Evolutionary conservation across 1,140 invertebrate species (phyloP).

Genomic region (Trichomalopsis sarcophagae): DNA sequence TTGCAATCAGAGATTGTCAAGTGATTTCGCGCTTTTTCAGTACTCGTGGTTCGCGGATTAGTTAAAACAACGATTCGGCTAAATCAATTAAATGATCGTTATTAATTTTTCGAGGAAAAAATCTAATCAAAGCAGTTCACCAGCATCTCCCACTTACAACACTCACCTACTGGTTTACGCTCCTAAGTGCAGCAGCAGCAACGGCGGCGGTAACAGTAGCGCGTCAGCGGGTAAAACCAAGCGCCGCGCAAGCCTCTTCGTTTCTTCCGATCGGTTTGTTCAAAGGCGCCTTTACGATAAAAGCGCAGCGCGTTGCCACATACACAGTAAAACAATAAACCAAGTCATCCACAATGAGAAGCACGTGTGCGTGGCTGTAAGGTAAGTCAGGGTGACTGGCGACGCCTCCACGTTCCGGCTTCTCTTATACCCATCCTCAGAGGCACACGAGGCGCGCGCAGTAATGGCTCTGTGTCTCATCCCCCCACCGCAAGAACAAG

Average conservation of each 20-base stretch:
- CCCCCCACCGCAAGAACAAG: conserved; percentile 50
- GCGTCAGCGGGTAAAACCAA: too few species aligned
- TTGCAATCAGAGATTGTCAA: too few species aligned
- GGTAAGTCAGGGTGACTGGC: conserved; percentile 70
- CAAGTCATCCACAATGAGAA: conserved; percentile 51
- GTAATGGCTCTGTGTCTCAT: conserved; percentile 29
- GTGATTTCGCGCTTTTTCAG: too few species aligned
- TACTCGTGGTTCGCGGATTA: too few species aligned
- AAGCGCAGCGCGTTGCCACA: background rate
- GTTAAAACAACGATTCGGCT: too few species aligned
- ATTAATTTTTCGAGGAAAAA: too few species aligned
- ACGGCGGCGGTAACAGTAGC: too few species aligned
- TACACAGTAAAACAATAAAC: conserved; percentile 16
- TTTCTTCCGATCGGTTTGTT: background rate
- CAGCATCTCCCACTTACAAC: too few species aligned
- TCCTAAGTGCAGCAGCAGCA: too few species aligned
- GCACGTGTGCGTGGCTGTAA: conserved; percentile 61
- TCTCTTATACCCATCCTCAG: conserved; percentile 68
- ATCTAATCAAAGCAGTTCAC: too few species aligned
- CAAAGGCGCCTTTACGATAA: background rate
- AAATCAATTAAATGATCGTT: too few species aligned
- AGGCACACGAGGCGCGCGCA: background rate
- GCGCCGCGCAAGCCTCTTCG: background rate
- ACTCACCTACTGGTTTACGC: too few species aligned
- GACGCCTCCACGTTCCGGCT: conserved; percentile 68